A percentile compares a stretch with the other conserved stretches of the same genome.
phyloP scores from a whole-genome alignment of 2,888 invertebrate species.

The Epistrophe eligans region DNA sequence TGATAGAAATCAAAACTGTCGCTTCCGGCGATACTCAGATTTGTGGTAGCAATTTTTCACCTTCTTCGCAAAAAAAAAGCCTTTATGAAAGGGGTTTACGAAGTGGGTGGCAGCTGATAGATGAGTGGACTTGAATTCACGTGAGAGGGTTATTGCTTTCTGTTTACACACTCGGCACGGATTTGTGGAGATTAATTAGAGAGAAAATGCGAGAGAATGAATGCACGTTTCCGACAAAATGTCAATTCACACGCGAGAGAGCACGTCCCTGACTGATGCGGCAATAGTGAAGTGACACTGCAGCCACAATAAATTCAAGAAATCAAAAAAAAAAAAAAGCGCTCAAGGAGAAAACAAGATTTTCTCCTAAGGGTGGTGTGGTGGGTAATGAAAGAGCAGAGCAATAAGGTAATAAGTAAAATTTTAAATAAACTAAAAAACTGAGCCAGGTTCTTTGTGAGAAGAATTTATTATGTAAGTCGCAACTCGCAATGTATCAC shows the following conservation, averaged over 20 bases:
- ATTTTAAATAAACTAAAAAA: constrained; percentile 3
- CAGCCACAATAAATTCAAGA: constrained; percentile 23
- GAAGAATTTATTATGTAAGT: constrained; percentile 65
- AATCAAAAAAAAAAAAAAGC: neutral
- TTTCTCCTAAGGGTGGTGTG: constrained; percentile 20
- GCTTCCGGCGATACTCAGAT: constrained; percentile 72
- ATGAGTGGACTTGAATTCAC: constrained; percentile 13
- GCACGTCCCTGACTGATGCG: constrained; percentile 39
- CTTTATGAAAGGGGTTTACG: constrained; percentile 6
- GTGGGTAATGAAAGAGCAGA: constrained; percentile 7
- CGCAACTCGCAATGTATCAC: constrained; percentile 61
- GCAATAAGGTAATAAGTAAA: constrained; percentile 2
- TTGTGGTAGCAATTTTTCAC: constrained; percentile 53
- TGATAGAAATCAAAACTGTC: constrained; percentile 80
- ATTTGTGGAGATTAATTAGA: neutral
- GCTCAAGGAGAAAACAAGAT: constrained; percentile 17
- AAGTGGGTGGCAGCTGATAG: neutral
- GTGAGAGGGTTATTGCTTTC: constrained; percentile 18
- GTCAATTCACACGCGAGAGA: constrained; percentile 45
- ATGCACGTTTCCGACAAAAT: constrained; percentile 45
- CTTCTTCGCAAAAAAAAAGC: constrained; percentile 19
- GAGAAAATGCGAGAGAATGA: constrained; percentile 9
- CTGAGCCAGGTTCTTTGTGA: constrained; percentile 28
- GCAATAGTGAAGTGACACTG: constrained; percentile 34
- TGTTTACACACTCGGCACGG: constrained; percentile 35